phyloP scores from a whole-genome alignment of 1,140 invertebrate species.

The Heliconius hewitsoni region DNA sequence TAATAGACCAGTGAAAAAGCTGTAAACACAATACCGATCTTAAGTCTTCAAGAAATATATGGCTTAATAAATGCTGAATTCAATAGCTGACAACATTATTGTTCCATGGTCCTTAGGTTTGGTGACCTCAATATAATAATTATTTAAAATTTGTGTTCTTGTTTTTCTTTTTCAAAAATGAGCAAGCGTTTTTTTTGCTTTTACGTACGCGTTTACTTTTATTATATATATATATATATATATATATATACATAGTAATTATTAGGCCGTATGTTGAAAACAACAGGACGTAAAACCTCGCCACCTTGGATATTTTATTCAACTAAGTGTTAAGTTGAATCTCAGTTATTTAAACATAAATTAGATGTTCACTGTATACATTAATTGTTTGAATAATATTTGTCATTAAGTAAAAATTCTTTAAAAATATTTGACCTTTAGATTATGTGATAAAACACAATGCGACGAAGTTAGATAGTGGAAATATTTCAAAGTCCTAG shows the following conservation, averaged over 20 bases:
- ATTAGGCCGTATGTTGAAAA: background rate
- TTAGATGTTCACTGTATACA: background rate
- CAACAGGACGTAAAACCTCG: background rate
- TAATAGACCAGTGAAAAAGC: too few species aligned
- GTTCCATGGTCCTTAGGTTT: too few species aligned
- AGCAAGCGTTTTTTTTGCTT: background rate
- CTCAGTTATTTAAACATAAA: conserved; percentile 4
- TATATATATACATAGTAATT: background rate
- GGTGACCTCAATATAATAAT: too few species aligned
- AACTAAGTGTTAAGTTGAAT: background rate
- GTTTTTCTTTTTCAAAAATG: too few species aligned
- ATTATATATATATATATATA: background rate
- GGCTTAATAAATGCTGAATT: too few species aligned
- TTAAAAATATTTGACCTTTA: conserved; percentile 7
- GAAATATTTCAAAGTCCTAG: conserved; percentile 1
- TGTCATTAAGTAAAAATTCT: background rate
- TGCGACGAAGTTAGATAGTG: background rate
- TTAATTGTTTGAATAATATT: background rate
- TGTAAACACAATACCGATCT: too few species aligned
- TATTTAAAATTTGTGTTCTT: too few species aligned
- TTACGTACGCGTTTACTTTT: background rate
- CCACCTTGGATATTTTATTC: background rate
- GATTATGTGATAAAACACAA: conserved; percentile 3
- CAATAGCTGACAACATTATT: too few species aligned
- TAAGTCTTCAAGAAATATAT: too few species aligned